Percentiles rank a stretch among this genome's conserved stretches.
Conservation (phyloP, 2,888 invertebrate genomes). For the Meandrusa payeni region DNA sequence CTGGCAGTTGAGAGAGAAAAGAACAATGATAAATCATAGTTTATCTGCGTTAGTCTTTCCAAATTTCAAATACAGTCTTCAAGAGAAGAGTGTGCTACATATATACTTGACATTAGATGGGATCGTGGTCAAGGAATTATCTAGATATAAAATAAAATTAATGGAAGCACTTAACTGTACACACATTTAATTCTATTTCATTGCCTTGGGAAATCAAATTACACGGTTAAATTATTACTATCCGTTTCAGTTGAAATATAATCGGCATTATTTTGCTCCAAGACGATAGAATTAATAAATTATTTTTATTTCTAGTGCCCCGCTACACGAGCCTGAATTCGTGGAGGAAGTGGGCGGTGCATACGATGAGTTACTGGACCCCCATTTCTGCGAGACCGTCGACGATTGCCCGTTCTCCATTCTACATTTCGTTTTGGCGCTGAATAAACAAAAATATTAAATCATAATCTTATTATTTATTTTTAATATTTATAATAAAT, state of each 20-base stretch:
- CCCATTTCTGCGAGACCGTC: conserved; percentile 46
- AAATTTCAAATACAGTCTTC: no score
- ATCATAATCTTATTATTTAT: background rate
- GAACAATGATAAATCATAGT: no score
- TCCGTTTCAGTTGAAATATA: background rate
- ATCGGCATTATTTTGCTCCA: background rate
- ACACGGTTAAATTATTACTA: background rate
- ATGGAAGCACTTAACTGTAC: no score
- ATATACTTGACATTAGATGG: no score
- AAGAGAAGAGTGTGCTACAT: no score
- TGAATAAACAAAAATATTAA: conserved; percentile 48
- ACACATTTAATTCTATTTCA: no score
- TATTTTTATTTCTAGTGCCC: conserved; percentile 46
- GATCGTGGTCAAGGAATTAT: no score
- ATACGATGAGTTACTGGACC: conserved; percentile 50
- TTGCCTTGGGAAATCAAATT: no score
- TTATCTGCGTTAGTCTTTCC: no score
- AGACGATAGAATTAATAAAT: conserved; percentile 7
- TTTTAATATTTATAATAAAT: no score
- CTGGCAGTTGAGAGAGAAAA: no score
- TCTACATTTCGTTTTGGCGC: conserved; percentile 47
- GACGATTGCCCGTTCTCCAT: conserved; percentile 59
- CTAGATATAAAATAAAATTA: no score
- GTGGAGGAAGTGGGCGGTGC: conserved; percentile 46
- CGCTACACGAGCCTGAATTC: conserved; percentile 52